Evolutionary conservation across 2,113 vertebrate species (phyloP).

Genomic region (Larimichthys crocea): DNA sequence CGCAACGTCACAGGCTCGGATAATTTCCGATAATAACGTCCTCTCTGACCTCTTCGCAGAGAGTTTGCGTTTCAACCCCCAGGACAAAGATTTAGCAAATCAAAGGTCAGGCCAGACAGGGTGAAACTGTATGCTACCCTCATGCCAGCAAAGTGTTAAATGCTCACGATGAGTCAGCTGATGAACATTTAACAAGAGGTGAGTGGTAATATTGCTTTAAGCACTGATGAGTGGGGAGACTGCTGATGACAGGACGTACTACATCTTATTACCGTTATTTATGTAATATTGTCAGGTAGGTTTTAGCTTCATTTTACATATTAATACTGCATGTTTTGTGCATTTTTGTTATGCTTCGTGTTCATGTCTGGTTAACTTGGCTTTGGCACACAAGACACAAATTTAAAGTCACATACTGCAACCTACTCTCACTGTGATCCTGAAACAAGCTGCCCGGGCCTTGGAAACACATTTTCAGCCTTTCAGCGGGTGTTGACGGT

Average conservation of each 20-base stretch:
- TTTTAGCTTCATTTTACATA: background rate
- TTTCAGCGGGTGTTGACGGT: slow-evolving; percentile 11
- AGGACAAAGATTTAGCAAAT: background rate
- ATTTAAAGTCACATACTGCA: background rate
- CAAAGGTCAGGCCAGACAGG: background rate
- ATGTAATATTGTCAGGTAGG: too few species aligned
- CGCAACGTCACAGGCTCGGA: background rate
- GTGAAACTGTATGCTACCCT: background rate
- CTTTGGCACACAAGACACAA: too few species aligned
- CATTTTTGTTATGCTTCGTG: background rate
- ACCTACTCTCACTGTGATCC: background rate
- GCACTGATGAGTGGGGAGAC: background rate
- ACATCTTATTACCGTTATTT: background rate
- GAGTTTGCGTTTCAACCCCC: background rate
- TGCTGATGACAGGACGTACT: background rate
- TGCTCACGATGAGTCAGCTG: background rate
- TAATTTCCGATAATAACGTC: background rate
- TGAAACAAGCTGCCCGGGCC: background rate
- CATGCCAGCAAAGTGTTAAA: background rate
- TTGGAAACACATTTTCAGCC: slow-evolving; percentile 14
- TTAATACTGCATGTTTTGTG: background rate
- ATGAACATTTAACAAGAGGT: background rate
- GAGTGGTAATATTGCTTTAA: background rate
- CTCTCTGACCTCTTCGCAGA: background rate
- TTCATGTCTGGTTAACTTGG: background rate